Evolutionary conservation across 2,113 vertebrate species (phyloP).

Genomic region (Sinosuthora webbiana): DNA sequence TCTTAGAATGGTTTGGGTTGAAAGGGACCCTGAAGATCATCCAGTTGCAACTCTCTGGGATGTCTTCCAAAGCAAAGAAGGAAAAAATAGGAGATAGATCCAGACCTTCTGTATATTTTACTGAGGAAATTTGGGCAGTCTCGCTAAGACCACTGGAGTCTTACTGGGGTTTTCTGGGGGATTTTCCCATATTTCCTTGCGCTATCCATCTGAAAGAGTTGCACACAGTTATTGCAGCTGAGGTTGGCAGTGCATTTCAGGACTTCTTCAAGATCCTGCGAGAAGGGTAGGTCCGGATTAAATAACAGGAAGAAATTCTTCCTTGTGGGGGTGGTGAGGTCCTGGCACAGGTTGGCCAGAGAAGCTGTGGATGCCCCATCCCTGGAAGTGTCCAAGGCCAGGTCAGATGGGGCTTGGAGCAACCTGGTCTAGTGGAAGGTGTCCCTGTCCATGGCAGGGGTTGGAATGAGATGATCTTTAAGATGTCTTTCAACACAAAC

Average conservation of each 20-base stretch:
- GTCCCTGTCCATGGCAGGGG: not conserved
- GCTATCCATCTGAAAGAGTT: not conserved
- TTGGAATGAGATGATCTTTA: not conserved
- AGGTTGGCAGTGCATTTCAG: not conserved
- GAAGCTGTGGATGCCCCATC: not conserved
- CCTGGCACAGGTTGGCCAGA: rapidly evolving
- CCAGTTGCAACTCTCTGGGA: not conserved
- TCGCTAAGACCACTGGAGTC: not conserved
- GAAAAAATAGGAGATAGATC: not conserved
- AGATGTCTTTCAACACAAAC: not conserved
- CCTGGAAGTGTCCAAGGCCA: not conserved
- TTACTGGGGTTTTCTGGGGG: not conserved
- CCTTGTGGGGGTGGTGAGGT: rapidly evolving
- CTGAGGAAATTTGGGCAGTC: not conserved
- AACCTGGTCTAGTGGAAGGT: not conserved
- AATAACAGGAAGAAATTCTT: not conserved
- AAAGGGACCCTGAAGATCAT: not conserved
- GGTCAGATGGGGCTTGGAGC: not conserved
- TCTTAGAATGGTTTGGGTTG: not conserved
- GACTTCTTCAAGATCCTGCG: not conserved
- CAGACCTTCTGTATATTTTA: not conserved
- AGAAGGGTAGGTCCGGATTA: not conserved
- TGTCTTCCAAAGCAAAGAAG: not conserved
- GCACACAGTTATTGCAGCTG: not conserved
- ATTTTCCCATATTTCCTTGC: not conserved